These are phyloP conservation scores for Calosoma granatense DNA, from an alignment of 1,140 invertebrate genomes.

Conservation along the genomic window DNA sequence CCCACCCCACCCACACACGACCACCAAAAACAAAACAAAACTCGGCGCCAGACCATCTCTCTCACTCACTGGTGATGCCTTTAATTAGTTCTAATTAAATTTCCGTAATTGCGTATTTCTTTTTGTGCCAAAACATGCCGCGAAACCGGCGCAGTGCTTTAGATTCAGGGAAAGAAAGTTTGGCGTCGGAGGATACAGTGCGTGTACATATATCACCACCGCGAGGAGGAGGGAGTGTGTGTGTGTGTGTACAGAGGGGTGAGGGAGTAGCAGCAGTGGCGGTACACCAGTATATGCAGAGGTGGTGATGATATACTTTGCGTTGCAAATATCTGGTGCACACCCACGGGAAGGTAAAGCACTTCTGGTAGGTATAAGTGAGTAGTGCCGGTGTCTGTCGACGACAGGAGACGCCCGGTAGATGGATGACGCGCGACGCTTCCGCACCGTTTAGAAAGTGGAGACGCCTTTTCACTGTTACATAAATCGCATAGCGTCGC, in stretches of 20 bases:
- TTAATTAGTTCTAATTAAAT: conserved; percentile 21
- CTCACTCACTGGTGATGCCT: conserved; percentile 6
- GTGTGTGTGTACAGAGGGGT: too few relatives aligned
- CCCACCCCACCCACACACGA: background rate
- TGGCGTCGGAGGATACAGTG: background rate
- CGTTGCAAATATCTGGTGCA: background rate
- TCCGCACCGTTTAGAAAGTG: background rate
- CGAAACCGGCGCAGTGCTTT: background rate
- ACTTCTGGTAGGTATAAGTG: background rate
- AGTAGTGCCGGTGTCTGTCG: background rate
- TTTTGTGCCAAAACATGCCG: too few relatives aligned
- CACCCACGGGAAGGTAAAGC: background rate
- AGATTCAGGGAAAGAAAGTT: background rate
- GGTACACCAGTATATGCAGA: background rate
- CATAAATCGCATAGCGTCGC: background rate
- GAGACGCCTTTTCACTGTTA: conserved; percentile 2
- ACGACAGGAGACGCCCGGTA: background rate
- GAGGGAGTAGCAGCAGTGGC: too few relatives aligned
- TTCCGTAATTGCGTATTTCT: conserved; percentile 17
- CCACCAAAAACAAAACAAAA: conserved; percentile 1
- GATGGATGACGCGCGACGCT: background rate
- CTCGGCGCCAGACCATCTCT: conserved; percentile 11
- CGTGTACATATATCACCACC: background rate
- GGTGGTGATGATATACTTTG: background rate
- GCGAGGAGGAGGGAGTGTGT: too few relatives aligned